phyloP scores from a whole-genome alignment of 1,140 invertebrate genomes.

The Nymphalis io region DNA sequence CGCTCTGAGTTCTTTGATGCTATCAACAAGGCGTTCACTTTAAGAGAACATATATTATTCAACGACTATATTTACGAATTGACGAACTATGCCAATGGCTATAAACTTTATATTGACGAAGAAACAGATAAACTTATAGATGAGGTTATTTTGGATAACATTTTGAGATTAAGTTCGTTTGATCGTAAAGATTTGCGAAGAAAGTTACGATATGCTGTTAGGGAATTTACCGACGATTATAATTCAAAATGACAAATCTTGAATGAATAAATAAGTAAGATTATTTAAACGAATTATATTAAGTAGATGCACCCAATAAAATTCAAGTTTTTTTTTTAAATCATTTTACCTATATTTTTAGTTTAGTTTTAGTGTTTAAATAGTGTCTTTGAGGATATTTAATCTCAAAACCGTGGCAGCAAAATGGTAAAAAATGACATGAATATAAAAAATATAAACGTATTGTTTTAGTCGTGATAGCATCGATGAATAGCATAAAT shows the following conservation, averaged over 20 bases:
- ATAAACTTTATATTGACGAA: conserved; percentile 47
- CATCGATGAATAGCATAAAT: too few species aligned
- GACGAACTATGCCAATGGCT: conserved; percentile 45
- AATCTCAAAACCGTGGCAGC: too few species aligned
- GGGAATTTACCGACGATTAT: conserved; percentile 41
- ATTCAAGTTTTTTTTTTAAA: too few species aligned
- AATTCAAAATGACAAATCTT: background rate
- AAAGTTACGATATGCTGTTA: conserved; percentile 50
- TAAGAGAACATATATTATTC: conserved; percentile 48
- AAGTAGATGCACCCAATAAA: too few species aligned
- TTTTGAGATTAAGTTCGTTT: conserved; percentile 41
- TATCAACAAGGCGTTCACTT: conserved; percentile 53
- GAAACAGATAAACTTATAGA: conserved; percentile 54
- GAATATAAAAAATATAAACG: too few species aligned
- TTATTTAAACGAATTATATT: too few species aligned
- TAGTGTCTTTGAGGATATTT: too few species aligned
- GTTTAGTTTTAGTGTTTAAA: too few species aligned
- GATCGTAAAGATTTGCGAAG: conserved; percentile 42
- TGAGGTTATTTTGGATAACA: conserved; percentile 47
- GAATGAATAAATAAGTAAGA: background rate
- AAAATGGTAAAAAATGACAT: too few species aligned
- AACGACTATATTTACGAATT: conserved; percentile 58
- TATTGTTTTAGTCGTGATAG: too few species aligned
- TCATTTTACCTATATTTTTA: too few species aligned
- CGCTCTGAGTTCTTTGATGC: conserved; percentile 49